Evolutionary conservation across 2,113 vertebrate species (phyloP), one percentile per base, ranked within the genome.

Genomic region (Calidris pygmaea): DNA sequence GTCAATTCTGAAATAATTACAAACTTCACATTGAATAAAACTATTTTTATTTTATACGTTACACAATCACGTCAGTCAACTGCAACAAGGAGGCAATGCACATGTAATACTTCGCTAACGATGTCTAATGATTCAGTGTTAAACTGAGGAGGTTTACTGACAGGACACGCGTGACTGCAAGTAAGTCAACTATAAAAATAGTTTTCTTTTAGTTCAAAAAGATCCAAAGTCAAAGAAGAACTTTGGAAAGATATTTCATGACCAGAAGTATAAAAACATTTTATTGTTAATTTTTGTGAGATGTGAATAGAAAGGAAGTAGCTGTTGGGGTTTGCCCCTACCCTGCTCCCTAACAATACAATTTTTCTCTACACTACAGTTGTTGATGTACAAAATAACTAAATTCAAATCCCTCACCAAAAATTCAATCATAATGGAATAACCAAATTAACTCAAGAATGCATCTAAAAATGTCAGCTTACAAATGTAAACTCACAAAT

Each of bases 1-100:
- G 78, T 35, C 85, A 96, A 10, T 83, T 95, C 63, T 80, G 88
- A 81, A 94, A 80, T 88, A 92, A 94, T 85, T 88, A 90, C 32
- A 90, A 88, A 67, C 37, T 70, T 86, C 39, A 92, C 45, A 58
- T 30, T 74, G 68, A 95, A 77, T 6, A 80, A 53, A 76, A 45
- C 75, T 92, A 80, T 87, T 93, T 92, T 92, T 90, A 90, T 58
- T 76, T 85, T 45, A 73, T 41, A 66, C 2, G 21, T 89, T 86
- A 88, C 45, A 58, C n/a, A 80, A 70, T 27, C 72, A 53, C 6
- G 70, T 84, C 94, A 94, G 50, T 92, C 94, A 92, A 17, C 55
- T 83, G 17, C 34, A 53, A 53, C 9, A 76, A 92, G 75, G 62
- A 79, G 34, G 19, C 58, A 79, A 29, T 45, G 62, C 35, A 82